Conservation (phyloP, 1,140 invertebrate species). For the Drosophila lowei region DNA sequence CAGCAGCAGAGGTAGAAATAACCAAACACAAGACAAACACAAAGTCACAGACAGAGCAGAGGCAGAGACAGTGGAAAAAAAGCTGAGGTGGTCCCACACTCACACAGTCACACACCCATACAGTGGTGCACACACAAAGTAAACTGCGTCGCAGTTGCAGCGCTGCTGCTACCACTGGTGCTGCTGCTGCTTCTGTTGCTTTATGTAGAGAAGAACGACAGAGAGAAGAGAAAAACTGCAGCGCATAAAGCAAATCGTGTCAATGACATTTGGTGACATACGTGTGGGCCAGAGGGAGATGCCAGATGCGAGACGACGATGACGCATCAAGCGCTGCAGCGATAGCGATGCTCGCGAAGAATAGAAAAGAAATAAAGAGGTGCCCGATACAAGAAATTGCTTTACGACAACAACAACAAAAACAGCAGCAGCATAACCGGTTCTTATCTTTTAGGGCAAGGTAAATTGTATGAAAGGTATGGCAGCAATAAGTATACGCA, state of each 20-base stretch:
- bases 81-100: slow-evolving; percentile 65
- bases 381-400: slow-evolving; percentile 59
- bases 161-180: slow-evolving; percentile 34
- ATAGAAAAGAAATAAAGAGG: slow-evolving; percentile 34
- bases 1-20: slow-evolving; percentile 42
- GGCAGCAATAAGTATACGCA: no score
- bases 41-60: slow-evolving; percentile 41
- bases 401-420: slow-evolving; percentile 21
- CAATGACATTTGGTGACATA: slow-evolving; percentile 79
- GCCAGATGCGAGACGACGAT: slow-evolving; percentile 13
- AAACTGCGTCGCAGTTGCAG: slow-evolving; percentile 54
- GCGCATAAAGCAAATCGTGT: slow-evolving; percentile 76
- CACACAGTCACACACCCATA: slow-evolving; percentile 17
- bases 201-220: slow-evolving; percentile 35
- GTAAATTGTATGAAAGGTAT: no score
- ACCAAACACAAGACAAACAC: slow-evolving; percentile 36
- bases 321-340: neutral
- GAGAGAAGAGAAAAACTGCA: slow-evolving; percentile 55
- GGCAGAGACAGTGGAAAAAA: slow-evolving; percentile 60
- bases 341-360: slow-evolving; percentile 15
- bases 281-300: slow-evolving; percentile 26
- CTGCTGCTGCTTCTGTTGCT: slow-evolving; percentile 11
- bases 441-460: neutral
- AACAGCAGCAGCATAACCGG: slow-evolving; percentile 12
- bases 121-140: slow-evolving; percentile 36